Evolutionary conservation across 2,888 invertebrate genomes (phyloP).

Genomic region (Teleogryllus oceanicus): DNA sequence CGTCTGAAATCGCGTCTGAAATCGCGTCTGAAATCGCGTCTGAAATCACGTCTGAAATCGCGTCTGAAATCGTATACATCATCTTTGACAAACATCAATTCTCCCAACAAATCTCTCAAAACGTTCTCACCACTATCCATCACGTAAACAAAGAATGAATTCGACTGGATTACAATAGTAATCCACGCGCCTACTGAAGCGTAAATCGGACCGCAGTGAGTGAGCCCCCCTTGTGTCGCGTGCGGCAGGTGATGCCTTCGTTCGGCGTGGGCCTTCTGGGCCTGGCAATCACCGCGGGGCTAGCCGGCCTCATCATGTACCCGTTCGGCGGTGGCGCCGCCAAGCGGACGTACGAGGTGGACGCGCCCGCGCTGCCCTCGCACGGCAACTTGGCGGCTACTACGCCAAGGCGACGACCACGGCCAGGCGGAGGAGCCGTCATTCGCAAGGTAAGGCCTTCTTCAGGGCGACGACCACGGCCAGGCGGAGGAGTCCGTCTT

Average conservation of each 20-base stretch:
- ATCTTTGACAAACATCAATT: too few species aligned
- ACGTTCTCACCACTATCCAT: too few species aligned
- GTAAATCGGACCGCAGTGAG: too few species aligned
- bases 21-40: too few species aligned
- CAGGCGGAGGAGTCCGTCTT: constrained; percentile 75
- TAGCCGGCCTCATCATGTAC: constrained; percentile 73
- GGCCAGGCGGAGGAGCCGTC: constrained; percentile 73
- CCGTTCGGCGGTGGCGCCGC: constrained; percentile 61
- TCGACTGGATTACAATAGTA: too few species aligned
- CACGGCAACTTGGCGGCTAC: constrained; percentile 52
- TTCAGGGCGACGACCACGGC: constrained; percentile 54
- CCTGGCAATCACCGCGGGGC: constrained; percentile 67
- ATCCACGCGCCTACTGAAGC: too few species aligned
- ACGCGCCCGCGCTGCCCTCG: background rate
- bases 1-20: too few species aligned
- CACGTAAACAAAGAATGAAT: too few species aligned
- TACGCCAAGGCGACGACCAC: constrained; percentile 60
- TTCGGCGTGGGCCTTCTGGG: constrained; percentile 75
- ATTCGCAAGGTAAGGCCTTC: constrained; percentile 52
- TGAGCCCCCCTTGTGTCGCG: too few species aligned
- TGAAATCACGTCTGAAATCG: too few species aligned
- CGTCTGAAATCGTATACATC: too few species aligned
- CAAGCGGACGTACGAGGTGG: constrained; percentile 37
- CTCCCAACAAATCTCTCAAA: too few species aligned
- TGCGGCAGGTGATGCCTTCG: constrained; percentile 70